Base-by-base conservation (phyloP, 2,888 invertebrate genomes). In the Papilio demoleus region DNA sequence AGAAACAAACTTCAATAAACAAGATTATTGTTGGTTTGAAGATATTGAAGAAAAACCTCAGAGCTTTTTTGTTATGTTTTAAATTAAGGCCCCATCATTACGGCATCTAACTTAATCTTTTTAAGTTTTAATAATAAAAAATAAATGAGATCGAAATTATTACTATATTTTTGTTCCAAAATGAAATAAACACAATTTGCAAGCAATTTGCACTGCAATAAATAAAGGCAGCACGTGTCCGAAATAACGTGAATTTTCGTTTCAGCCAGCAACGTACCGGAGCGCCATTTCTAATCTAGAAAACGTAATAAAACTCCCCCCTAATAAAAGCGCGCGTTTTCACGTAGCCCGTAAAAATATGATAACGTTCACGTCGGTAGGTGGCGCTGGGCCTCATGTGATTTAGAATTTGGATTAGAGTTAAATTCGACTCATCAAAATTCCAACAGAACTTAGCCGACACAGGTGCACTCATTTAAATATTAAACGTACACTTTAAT, bases 341-440 rank as follows among this genome's bases (percentile, higher is more conserved):
- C 91, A 90, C 88, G 88, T 88, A 81, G 79, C 78, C 86, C 88
- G 85, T 92, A 91, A 92, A 91, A 92, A 90, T 90, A 90, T 92
- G 92, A 91, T 92, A 91, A 92, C 90, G 84, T 84, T 84, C 88
- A 89, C 89, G 90, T 87, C 86, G 79, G 77, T 74, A 74, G 73
- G 72, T 75, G 73, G 53, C 27, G n/a, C 45, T 34, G 73, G 31
- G 40, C 27, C 61, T 67, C 50, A 22, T 61, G 40, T 17, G 60
- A 60, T 64, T 68, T 76, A 74, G 62, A 47, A 70, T 65, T 65
- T n/a, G 56, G 62, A 61, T 45, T 60, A 58, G 53, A 65, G 34
- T 70, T 36, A 45, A 61, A 38, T 64, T 63, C 56, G 61, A 45
- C 56, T 69, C 59, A 70, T 70, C 62, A 70, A 66, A 70, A 70